Base-by-base conservation (phyloP, 2,888 invertebrate genomes). In the Tachina lurida region DNA sequence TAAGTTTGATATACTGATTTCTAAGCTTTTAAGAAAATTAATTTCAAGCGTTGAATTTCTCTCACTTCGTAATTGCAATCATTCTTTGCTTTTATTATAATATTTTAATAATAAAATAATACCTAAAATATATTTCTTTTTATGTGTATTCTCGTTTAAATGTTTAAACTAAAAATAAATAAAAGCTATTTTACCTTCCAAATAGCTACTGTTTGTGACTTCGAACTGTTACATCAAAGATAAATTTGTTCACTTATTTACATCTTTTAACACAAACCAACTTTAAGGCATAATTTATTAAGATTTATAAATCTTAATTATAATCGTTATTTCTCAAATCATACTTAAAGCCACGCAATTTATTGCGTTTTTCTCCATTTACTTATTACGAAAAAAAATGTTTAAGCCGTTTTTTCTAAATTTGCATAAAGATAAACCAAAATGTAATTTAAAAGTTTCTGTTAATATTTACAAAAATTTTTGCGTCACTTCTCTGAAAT, bases 361-460 rank as follows among this genome's bases (percentile, higher is more conserved):
- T 62, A 13, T 56, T 67, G 31, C 47, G 15, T 60, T 60, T 67
- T 67, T 39, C 9, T 17, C n/a, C 31, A 41, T 9, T 19, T 43
- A 58, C 49, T 58, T 43, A 2, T 68, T 41, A 39, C 9, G 0
- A 0, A 52, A 63, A 54, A 49, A 31, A 3, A 52, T 39, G 39
- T 52, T 10, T 1, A 41, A 19, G 39, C 12, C 54, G 19, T 63
- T 63, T 39, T 54, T 62, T 74, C 15, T 39, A 31, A 31, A 62
- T 58, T 49, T 79, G 63, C 79, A 47, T 45, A 65, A 65, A 56
- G 71, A 73, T 73, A 79, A 71, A 39, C 31, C 54, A n/a, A 65
- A 71, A 56, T 31, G 62, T 19, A 63, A 15, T 5, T 49, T 71
- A 41, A 74, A 65, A 52, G 74, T 54, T 8, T 67, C 12, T 75